Percentiles rank a stretch among this genome's conserved stretches.
Conservation (phyloP, 2,888 invertebrate species). For the Acleris sparsana region DNA sequence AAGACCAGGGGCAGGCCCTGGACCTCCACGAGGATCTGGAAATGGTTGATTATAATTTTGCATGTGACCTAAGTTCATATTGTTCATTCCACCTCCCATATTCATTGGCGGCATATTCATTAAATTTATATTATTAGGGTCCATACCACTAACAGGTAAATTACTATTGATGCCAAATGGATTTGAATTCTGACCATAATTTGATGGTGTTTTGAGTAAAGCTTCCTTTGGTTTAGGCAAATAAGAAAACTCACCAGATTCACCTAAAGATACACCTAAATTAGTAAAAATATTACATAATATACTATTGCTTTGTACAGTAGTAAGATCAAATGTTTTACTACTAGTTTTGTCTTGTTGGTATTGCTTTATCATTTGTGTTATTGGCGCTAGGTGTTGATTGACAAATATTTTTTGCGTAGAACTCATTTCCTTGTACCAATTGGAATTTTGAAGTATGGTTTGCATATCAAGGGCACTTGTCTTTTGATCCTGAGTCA, state of each 20-base stretch:
- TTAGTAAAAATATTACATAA: slow-evolving; percentile 85
- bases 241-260: slow-evolving; percentile 82
- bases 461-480: slow-evolving; percentile 83
- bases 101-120: slow-evolving; percentile 73
- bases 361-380: slow-evolving; percentile 84
- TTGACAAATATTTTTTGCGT: slow-evolving; percentile 89
- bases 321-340: slow-evolving; percentile 80
- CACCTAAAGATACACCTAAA: slow-evolving; percentile 84
- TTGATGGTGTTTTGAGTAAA: slow-evolving; percentile 71
- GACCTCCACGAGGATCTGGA: slow-evolving; percentile 76
- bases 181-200: slow-evolving; percentile 65
- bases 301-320: slow-evolving; percentile 78
- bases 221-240: slow-evolving; percentile 77
- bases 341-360: slow-evolving; percentile 83
- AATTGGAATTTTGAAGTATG: slow-evolving; percentile 86
- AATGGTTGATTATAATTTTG: slow-evolving; percentile 71
- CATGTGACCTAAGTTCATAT: slow-evolving; percentile 71
- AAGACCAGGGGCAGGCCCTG: slow-evolving; percentile 81
- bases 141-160: slow-evolving; percentile 61
- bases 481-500: slow-evolving; percentile 60
- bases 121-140: slow-evolving; percentile 68
- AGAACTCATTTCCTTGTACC: slow-evolving; percentile 88
- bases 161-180: slow-evolving; percentile 64
- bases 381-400: slow-evolving; percentile 86
- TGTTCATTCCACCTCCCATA: slow-evolving; percentile 68